phyloP scores from a whole-genome alignment of 2,888 invertebrate genomes.

The Lithophane ornitopus region DNA sequence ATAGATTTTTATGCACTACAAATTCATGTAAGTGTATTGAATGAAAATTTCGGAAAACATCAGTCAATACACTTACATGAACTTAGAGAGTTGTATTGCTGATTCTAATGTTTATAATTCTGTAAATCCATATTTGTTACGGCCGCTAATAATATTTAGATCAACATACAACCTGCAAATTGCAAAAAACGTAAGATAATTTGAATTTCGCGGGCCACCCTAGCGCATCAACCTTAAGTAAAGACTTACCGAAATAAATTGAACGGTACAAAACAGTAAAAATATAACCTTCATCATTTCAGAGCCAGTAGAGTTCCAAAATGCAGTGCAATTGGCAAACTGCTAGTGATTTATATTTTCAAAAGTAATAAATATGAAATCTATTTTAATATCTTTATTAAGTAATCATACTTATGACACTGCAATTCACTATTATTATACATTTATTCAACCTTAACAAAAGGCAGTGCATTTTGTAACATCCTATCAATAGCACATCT shows the following conservation, averaged over 20 bases:
- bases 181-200: too few relatives aligned
- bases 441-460: slow-evolving; percentile 14
- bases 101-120: too few relatives aligned
- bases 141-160: too few relatives aligned
- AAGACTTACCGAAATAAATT: slow-evolving; percentile 20
- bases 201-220: too few relatives aligned
- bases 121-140: too few relatives aligned
- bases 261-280: slow-evolving; percentile 12
- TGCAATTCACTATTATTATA: slow-evolving; percentile 24
- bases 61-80: too few relatives aligned
- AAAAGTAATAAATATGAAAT: not conserved
- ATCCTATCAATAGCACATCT: slow-evolving; percentile 7
- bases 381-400: slow-evolving; percentile 20
- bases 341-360: not conserved
- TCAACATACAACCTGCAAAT: too few relatives aligned
- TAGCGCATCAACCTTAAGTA: not conserved
- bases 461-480: slow-evolving; percentile 22
- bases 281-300: slow-evolving; percentile 24
- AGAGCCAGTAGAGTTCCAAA: not conserved
- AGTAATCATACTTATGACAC: slow-evolving; percentile 33
- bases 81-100: too few relatives aligned
- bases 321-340: not conserved
- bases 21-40: too few relatives aligned
- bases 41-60: too few relatives aligned
- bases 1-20: too few relatives aligned